Evolutionary conservation across 2,113 vertebrate species (phyloP).

Genomic region (Aleadryas rufinucha): DNA sequence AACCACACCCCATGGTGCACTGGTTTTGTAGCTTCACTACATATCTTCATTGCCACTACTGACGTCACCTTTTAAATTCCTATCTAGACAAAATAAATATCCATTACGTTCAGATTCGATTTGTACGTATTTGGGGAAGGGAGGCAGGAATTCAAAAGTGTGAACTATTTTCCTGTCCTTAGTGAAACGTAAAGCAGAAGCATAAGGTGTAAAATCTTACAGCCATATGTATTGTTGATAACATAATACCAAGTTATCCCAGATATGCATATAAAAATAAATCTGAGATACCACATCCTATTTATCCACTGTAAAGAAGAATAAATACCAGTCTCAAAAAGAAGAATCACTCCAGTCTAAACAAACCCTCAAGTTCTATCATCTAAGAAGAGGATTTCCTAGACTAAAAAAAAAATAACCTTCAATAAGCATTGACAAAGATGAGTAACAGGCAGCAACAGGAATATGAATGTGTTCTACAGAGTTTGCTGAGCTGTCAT

Average conservation of each 20-base stretch:
- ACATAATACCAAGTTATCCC: neutral
- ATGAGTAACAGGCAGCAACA: rapidly evolving
- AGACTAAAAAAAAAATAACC: neutral
- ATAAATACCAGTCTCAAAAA: neutral
- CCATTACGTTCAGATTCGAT: neutral
- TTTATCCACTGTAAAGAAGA: neutral
- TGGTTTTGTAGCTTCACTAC: neutral
- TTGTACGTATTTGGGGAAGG: too few relatives aligned
- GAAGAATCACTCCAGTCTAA: neutral
- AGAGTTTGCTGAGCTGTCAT: neutral
- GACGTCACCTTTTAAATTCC: neutral
- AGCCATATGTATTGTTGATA: neutral
- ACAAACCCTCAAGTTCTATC: neutral
- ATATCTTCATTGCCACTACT: rapidly evolving
- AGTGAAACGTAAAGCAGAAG: neutral
- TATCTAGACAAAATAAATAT: neutral
- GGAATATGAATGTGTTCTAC: neutral
- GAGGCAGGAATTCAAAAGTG: rapidly evolving
- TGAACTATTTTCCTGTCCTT: neutral
- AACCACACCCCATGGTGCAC: too few relatives aligned
- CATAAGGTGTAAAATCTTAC: neutral
- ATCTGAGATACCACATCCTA: neutral
- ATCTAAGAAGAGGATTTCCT: neutral
- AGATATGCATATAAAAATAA: neutral
- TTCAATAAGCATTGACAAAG: neutral